These are phyloP conservation scores for Oegoconia quadripuncta DNA, from an alignment of 2,888 invertebrate species.

Conservation along the genomic window DNA sequence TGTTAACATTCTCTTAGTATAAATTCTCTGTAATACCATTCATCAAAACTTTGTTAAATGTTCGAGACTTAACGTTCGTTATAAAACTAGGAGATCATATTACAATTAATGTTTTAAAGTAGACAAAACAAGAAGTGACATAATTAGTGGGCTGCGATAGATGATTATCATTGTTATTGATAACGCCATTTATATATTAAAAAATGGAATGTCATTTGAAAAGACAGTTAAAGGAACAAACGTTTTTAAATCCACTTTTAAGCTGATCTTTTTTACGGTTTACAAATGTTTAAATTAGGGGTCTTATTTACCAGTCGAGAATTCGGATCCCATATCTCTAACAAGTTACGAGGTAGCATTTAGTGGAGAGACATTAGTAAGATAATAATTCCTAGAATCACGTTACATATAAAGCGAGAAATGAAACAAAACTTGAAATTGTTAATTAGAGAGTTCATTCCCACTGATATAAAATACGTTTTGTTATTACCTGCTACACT, in stretches of 20 bases:
- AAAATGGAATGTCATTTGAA: constrained; percentile 40
- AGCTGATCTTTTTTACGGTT: constrained; percentile 30
- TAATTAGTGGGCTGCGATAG: constrained; percentile 46
- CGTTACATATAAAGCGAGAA: constrained; percentile 50
- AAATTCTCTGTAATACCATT: constrained; percentile 24
- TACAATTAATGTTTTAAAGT: constrained; percentile 30
- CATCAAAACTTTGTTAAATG: constrained; percentile 21
- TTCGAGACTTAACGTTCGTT: constrained; percentile 29
- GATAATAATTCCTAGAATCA: constrained; percentile 66
- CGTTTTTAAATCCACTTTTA: constrained; percentile 25
- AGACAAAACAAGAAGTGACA: constrained; percentile 35
- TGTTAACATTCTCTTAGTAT: constrained; percentile 21
- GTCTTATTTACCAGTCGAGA: constrained; percentile 23
- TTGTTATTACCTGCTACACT: constrained; percentile 35
- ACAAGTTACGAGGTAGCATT: constrained; percentile 54
- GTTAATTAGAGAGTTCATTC: constrained; percentile 52
- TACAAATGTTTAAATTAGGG: constrained; percentile 22
- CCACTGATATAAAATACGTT: constrained; percentile 41
- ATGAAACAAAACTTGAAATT: constrained; percentile 50
- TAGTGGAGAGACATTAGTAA: constrained; percentile 54
- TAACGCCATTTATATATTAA: constrained; percentile 45
- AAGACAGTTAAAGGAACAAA: constrained; percentile 33
- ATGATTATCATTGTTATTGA: constrained; percentile 40
- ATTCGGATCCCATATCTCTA: constrained; percentile 45
- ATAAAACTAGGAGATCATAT: constrained; percentile 35